Evolutionary conservation across 2,797 vertebrate species (phyloP), one percentile per base, ranked within the genome.

Genomic region (Argentina silus): DNA sequence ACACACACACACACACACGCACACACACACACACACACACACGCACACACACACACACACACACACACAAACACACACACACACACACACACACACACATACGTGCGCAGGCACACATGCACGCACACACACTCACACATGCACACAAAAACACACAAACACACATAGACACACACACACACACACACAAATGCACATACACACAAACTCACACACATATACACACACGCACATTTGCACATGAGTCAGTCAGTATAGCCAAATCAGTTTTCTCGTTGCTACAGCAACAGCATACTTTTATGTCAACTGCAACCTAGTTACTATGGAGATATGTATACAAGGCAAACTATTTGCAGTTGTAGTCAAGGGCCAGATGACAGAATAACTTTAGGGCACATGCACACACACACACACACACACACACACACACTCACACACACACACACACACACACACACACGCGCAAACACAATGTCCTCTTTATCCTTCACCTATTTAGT

Each of bases 241-340:
- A 79, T 70, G 70, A 73, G 74, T 72, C 80, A 89, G 84, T 83
- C 88, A 64, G 83, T 83, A 76, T 83, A 86, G 92, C 94, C 93
- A 96, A 96, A 96, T 95, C 95, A 94, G 93, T 95, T 96, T 96
- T 95, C 94, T 93, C 11, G 95, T 97, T 96, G 94, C 96, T 94
- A 95, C 81, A 95, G 96, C 94, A 96, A 97, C 96, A 94, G 93
- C 95, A 96, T 96, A 95, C 95, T 97, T 97, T 97, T 94, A 94
- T 96, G 96, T 95, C 95, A 97, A 97, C 96, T 95, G 95, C 95
- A 94, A 94, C 93, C 92, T 87, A 80, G 94, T 96, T 96, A 94
- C 95, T 93, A 97, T 95, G 95, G 96, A 91, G 94, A 97, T 93
- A 90, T 93, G 89, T 96, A 97, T 94, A 97, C 96, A 98, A 95